Evolutionary conservation across 1,140 invertebrate species (phyloP).

Genomic region (Orchestia grillus): DNA sequence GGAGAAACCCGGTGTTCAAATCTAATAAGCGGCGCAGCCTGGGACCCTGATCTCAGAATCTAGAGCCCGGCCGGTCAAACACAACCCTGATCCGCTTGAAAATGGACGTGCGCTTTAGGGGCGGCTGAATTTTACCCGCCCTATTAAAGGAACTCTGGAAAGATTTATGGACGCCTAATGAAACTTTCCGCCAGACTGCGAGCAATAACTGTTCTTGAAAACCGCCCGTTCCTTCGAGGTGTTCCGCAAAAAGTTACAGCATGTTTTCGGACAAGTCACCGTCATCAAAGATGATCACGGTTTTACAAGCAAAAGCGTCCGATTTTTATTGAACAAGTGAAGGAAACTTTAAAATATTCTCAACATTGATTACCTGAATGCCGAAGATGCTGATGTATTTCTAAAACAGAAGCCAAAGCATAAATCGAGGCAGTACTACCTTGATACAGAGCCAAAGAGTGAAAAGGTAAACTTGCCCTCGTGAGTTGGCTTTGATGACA

Average conservation of each 20-base stretch:
- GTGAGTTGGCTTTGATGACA: no score
- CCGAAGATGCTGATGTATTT: not conserved
- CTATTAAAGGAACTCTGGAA: not conserved
- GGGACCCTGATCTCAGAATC: not conserved
- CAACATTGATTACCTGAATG: not conserved
- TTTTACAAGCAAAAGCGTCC: not conserved
- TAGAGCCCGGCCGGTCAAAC: not conserved
- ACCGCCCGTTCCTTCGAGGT: not conserved
- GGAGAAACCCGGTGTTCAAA: not conserved
- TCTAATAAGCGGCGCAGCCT: constrained; percentile 10
- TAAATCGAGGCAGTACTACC: no score
- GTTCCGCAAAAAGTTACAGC: not conserved
- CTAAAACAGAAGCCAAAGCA: not conserved
- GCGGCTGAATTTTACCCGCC: not conserved
- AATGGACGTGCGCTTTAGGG: not conserved
- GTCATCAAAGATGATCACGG: not conserved
- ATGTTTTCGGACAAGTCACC: not conserved
- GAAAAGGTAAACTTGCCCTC: no score
- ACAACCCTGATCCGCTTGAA: not conserved
- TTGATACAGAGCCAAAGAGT: no score
- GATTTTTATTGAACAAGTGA: not conserved
- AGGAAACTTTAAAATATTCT: not conserved
- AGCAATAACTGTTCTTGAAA: constrained; percentile 9
- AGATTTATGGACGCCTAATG: constrained; percentile 1
- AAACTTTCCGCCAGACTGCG: not conserved